Evolutionary conservation across 2,113 vertebrate genomes (phyloP).

Genomic region (Archilochus colubris): DNA sequence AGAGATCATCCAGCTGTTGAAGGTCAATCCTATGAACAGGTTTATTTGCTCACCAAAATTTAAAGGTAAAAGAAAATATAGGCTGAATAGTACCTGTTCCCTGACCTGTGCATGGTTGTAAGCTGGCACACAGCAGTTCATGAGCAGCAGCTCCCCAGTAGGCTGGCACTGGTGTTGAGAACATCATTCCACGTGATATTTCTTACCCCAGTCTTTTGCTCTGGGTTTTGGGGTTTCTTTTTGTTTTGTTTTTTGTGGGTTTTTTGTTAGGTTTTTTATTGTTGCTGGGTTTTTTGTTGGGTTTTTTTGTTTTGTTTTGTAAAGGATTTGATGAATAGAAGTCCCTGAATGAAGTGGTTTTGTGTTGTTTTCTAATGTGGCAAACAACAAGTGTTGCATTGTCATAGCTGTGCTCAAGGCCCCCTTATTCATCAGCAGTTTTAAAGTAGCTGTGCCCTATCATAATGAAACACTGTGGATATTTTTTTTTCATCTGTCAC

Average conservation of each 20-base stretch:
- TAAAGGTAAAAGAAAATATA: background rate
- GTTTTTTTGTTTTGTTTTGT: background rate
- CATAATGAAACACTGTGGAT: constrained; percentile 19
- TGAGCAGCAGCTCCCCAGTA: background rate
- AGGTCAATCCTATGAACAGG: background rate
- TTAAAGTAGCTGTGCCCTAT: constrained; percentile 37
- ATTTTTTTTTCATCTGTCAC: constrained; percentile 29
- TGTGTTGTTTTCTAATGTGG: constrained; percentile 58
- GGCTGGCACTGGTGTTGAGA: background rate
- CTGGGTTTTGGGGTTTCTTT: too few species aligned
- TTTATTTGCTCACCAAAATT: background rate
- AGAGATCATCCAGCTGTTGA: background rate
- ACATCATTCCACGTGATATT: background rate
- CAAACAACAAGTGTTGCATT: background rate
- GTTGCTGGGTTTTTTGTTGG: too few species aligned
- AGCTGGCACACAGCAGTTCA: background rate
- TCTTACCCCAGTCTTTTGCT: background rate
- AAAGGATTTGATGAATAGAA: constrained; percentile 59
- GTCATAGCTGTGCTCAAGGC: constrained; percentile 54
- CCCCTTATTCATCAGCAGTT: constrained; percentile 41
- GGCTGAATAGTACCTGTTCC: background rate
- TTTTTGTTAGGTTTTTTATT: too few species aligned
- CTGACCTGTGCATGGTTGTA: background rate
- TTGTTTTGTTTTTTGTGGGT: too few species aligned
- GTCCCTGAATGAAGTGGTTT: constrained; percentile 66